Evolutionary conservation across 2,888 invertebrate genomes (phyloP), one percentile per base, ranked within the genome.

Genomic region (Aphodius granarius): DNA sequence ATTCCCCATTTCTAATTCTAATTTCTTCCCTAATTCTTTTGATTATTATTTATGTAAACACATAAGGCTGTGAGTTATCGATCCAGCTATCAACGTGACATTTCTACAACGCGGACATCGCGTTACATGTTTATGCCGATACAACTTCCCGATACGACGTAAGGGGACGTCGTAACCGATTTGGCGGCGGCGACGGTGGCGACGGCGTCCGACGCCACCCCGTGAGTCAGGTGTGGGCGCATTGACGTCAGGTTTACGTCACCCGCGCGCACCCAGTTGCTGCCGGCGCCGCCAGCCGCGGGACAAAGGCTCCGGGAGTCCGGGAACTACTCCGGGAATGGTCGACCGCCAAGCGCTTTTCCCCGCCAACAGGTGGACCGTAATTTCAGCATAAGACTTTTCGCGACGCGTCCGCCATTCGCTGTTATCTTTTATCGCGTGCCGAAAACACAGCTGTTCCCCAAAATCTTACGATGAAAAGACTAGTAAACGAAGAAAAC

Each of bases 231-330:
- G 73, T 76, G 79, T 78, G 78, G 80, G 80, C 80, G 79, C 82
- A 81, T 81, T 81, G 82, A 81, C 82, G 82, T 81, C 80, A 81
- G 77, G 76, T 70, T 75, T 80, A 78, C 81, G 82, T 82, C 81
- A 81, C 79, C 78, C 78, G 78, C 74, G 77, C 73, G 75, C 76
- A 43, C 43, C 43, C 43, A 43, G 13, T 43, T 43, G n/a, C 68
- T 19, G 21, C 68, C 68, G 17, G 9, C 65, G 20, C 66, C 9
- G 15, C 68, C 19, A 68, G 20, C 22, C 18, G 20, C 20, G 22
- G 22, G 22, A n/a, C 68, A 21, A 20, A 15, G 21, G 20, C 18
- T 9, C 68, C 68, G 16, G 20, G 66, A 66, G 20, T 66, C 19
- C 43, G 43, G 43, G 43, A 43, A 43, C 43, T n/a, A n/a, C n/a